These are phyloP conservation scores for Sycobia sp. DNA, from an alignment of 1,140 invertebrate species.

Conservation along the genomic window DNA sequence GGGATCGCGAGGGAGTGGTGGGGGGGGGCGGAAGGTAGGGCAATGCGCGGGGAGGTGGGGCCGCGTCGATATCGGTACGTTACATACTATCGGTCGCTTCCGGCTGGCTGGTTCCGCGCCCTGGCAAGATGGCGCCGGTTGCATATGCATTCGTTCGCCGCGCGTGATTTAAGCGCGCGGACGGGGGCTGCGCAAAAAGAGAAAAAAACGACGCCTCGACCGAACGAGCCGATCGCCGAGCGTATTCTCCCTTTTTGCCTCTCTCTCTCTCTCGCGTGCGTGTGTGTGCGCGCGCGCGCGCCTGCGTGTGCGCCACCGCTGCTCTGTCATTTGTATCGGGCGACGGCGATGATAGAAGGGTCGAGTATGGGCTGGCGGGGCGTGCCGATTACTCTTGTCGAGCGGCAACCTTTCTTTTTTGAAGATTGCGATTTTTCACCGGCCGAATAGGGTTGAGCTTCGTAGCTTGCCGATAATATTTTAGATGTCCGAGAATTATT, in stretches of 20 bases:
- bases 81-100: conserved; percentile 55
- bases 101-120: conserved; percentile 45
- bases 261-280: too few relatives aligned
- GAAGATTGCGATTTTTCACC: background rate
- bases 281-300: too few relatives aligned
- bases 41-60: background rate
- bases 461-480: too few relatives aligned
- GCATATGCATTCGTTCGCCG: conserved; percentile 32
- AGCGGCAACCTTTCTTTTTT: conserved; percentile 3
- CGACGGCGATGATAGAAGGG: conserved; percentile 13
- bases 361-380: background rate
- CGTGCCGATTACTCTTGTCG: conserved; percentile 21
- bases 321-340: conserved; percentile 27
- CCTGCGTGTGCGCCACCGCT: background rate
- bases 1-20: conserved; percentile 26
- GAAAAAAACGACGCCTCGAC: conserved; percentile 11
- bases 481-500: too few relatives aligned
- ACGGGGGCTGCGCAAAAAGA: too few relatives aligned
- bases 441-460: too few relatives aligned
- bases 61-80: conserved; percentile 30
- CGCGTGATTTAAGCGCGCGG: conserved; percentile 41
- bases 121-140: conserved; percentile 52
- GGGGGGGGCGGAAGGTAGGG: conserved; percentile 39
- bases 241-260: too few relatives aligned
- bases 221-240: background rate